Percentiles rank a stretch among this genome's conserved stretches.
Evolutionary conservation across 23 tunicate species (phyloP).

Genomic region (Trididemnum nubilum): DNA sequence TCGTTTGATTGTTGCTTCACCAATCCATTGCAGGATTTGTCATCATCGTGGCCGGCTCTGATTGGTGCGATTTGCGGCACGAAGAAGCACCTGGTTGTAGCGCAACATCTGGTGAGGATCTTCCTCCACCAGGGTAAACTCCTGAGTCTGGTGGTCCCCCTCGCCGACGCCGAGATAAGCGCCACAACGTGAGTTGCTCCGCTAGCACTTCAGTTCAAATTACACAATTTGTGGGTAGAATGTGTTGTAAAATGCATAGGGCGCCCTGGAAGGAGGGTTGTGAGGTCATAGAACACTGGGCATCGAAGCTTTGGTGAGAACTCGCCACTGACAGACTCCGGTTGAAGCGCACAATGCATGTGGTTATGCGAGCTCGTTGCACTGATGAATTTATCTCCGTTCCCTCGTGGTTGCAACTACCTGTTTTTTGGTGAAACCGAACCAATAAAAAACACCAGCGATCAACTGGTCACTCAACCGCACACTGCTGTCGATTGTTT

Average conservation of each 20-base stretch:
- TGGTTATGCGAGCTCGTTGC: too few species aligned
- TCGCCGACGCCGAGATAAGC: slow-evolving; percentile 41
- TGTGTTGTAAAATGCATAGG: neutral
- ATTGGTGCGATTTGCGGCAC: slow-evolving; percentile 43
- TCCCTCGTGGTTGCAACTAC: too few species aligned
- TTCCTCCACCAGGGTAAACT: slow-evolving; percentile 44
- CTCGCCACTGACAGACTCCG: too few species aligned
- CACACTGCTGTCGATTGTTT: too few species aligned
- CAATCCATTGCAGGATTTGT: slow-evolving; percentile 29
- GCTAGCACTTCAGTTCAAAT: neutral
- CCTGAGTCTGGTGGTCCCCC: slow-evolving; percentile 31
- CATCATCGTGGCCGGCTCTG: slow-evolving; percentile 47
- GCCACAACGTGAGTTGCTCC: neutral
- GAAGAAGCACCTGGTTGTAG: slow-evolving; percentile 35
- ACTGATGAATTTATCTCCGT: too few species aligned
- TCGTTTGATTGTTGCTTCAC: too few species aligned
- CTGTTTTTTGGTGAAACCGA: too few species aligned
- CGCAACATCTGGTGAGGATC: slow-evolving; percentile 31
- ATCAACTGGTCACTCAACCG: too few species aligned
- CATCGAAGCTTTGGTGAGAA: too few species aligned
- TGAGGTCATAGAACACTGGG: too few species aligned
- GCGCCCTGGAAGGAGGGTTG: neutral
- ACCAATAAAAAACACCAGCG: too few species aligned
- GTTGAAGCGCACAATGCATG: too few species aligned
- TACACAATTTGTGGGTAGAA: neutral